Conservation (phyloP, 2,113 vertebrate genomes). For the Nannobrachium achirus region DNA sequence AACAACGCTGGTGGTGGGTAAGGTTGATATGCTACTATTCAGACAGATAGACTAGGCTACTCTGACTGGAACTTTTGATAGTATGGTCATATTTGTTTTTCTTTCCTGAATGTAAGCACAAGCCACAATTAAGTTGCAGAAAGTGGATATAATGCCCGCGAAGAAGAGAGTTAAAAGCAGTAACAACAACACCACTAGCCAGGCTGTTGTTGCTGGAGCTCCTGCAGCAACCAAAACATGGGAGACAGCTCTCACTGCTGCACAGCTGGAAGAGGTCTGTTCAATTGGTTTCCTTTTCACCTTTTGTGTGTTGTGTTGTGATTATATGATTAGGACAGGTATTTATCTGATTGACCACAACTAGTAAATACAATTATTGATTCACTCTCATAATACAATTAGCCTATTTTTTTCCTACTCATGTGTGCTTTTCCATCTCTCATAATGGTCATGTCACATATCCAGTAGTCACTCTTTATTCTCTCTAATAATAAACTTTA, state of each 20-base stretch:
- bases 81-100: neutral
- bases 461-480: too few species aligned
- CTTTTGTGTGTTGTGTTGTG: too few species aligned
- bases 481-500: too few species aligned
- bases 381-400: too few species aligned
- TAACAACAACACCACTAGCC: neutral
- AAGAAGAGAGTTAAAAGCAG: slow-evolving; percentile 49
- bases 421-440: too few species aligned
- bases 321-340: too few species aligned
- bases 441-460: too few species aligned
- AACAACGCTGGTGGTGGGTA: neutral
- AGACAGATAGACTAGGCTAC: too few species aligned
- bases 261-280: slow-evolving; percentile 63
- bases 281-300: too few species aligned
- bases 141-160: slow-evolving; percentile 43
- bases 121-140: neutral
- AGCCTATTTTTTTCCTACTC: too few species aligned
- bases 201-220: neutral
- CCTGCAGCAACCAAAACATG: slow-evolving; percentile 36
- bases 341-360: too few species aligned
- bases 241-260: slow-evolving; percentile 53
- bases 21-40: neutral
- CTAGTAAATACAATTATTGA: too few species aligned
- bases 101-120: neutral
- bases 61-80: fast-evolving